phyloP scores from a whole-genome alignment of 1,140 invertebrate species.

The Anadara kagoshimensis region DNA sequence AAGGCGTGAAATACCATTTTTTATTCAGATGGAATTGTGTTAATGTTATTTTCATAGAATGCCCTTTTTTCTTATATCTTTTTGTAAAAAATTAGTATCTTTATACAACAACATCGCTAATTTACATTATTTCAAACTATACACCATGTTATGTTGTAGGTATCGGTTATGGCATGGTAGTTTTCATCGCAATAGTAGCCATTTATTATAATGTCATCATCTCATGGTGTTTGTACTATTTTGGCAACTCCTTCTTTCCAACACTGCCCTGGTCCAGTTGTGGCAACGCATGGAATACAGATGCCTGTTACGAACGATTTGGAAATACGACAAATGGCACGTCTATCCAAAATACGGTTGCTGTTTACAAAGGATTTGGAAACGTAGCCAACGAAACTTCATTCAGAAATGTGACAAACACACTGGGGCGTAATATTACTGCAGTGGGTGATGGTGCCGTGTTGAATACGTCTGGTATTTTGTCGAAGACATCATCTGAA shows the following conservation, averaged over 20 bases:
- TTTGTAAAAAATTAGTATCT: too few species aligned
- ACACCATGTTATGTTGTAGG: constrained; percentile 3
- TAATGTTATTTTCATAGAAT: too few species aligned
- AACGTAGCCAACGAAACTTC: neutral
- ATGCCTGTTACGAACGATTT: constrained; percentile 6
- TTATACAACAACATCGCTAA: too few species aligned
- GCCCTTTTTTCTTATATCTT: too few species aligned
- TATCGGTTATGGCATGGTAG: constrained; percentile 26
- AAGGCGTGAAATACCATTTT: too few species aligned
- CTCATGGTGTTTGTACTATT: constrained; percentile 95
- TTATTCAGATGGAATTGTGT: too few species aligned
- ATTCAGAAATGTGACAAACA: neutral
- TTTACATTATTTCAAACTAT: too few species aligned
- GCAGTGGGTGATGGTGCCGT: neutral
- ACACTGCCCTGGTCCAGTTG: constrained; percentile 93
- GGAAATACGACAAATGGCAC: neutral
- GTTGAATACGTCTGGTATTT: neutral
- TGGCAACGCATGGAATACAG: constrained; percentile 89
- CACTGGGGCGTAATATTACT: too few species aligned
- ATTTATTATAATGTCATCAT: constrained; percentile 77
- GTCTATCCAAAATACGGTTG: neutral
- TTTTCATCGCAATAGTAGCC: constrained; percentile 12
- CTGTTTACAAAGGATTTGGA: neutral
- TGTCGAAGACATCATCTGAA: constrained; percentile 6
- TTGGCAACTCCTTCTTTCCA: constrained; percentile 74